phyloP scores from a whole-genome alignment of 2,113 vertebrate genomes.

The Sinocyclocheilus anophthalmus region DNA sequence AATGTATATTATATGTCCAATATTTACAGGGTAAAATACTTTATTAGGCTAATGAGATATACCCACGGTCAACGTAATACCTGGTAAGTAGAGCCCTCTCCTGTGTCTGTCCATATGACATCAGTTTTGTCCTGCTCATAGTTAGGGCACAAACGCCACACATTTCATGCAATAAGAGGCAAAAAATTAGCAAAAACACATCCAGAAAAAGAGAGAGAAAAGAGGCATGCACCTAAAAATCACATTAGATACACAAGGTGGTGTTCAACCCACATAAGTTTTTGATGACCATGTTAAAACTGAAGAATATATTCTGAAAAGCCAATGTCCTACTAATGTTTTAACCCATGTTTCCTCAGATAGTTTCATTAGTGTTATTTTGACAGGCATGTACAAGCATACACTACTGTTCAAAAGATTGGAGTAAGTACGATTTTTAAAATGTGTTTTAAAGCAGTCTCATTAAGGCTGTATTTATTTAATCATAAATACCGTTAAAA shows the following conservation, averaged over 20 bases:
- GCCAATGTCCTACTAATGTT: neutral
- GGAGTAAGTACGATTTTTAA: too few species aligned
- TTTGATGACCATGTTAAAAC: neutral
- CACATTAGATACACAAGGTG: conserved; percentile 61
- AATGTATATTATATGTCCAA: conserved; percentile 6
- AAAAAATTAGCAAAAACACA: conserved; percentile 80
- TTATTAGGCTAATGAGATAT: conserved; percentile 56
- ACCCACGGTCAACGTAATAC: conserved; percentile 80
- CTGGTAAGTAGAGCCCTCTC: conserved; percentile 95
- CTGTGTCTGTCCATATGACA: conserved; percentile 96
- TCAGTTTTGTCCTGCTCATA: conserved; percentile 97
- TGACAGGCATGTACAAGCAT: too few species aligned
- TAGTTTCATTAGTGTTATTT: too few species aligned
- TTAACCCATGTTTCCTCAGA: neutral
- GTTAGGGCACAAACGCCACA: conserved; percentile 86
- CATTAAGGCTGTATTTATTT: too few species aligned
- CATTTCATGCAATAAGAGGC: conserved; percentile 84
- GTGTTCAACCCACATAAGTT: neutral
- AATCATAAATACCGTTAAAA: too few species aligned
- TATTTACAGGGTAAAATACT: conserved; percentile 53
- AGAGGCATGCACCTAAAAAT: conserved; percentile 68
- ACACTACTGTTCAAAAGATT: too few species aligned
- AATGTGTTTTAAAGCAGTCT: too few species aligned
- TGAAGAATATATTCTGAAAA: neutral
- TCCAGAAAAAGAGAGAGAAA: conserved; percentile 21